Evolutionary conservation across 1,140 invertebrate species (phyloP), one percentile per base, ranked within the genome.

Genomic region (Carcinoscorpius rotundicauda): DNA sequence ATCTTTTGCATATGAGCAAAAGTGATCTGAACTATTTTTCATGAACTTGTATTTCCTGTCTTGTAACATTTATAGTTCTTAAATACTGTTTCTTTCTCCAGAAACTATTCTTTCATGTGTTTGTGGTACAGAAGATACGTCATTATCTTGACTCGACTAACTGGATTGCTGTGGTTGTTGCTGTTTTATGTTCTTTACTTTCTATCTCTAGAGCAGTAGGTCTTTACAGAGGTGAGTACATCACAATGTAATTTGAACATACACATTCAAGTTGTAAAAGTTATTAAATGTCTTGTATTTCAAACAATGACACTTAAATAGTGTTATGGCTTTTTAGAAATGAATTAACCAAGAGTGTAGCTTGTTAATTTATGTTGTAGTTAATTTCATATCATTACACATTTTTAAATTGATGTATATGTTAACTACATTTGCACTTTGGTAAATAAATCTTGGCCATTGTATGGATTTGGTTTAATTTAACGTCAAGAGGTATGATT

Each of bases 91-190:
- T 64, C 55, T 63, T 64, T 57, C 71, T 72, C 48, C 70, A 77
- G 76, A 76, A 73, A 75, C 76, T 91, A 62, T 86, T 83, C 66
- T 88, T 85, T 72, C 82, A 85, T 48, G 70, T 88, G 3, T 80
- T 83, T 74, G 81, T 78, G 29, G 72, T 75, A 51, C 74, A 73
- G 63, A 69, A 79, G 58, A 76, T 77, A 52, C 71, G 72, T n/a
- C 88, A 92, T 75, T 93, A 93, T 75, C 79, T 89, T 57, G 81
- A 85, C 66, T 82, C 85, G 71, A 89, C 87, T 0, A 82, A 81
- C 57, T 84, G 85, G 69, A 79, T 93, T 50, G 85, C 88, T 70
- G 72, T 87, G 8, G 69, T 81, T 58, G 80, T 83, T 60, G 82
- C 89, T 58, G 64, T 84, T 3, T 65, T 87, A 3, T 84, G 83